Evolutionary conservation across 2,797 vertebrate species (phyloP).

Genomic region (Otolemur crassicaudatus): DNA sequence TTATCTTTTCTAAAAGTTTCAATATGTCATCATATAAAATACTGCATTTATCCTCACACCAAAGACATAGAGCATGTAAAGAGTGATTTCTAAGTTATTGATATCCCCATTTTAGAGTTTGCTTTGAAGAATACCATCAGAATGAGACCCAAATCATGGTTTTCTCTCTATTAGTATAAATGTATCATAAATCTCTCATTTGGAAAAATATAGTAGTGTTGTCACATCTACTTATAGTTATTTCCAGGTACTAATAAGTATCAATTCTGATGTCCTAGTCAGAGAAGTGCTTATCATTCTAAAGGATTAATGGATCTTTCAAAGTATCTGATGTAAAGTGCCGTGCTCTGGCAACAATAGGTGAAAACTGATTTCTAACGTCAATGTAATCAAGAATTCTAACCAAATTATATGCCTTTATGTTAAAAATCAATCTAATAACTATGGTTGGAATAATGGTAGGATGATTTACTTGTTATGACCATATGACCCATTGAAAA

Average conservation of each 20-base stretch:
- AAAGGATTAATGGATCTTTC: not conserved
- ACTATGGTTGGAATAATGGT: not conserved
- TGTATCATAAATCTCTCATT: not conserved
- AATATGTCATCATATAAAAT: not conserved
- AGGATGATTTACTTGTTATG: not conserved
- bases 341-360: not conserved
- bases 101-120: not conserved
- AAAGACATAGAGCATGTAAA: not conserved
- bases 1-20: conserved; percentile 17
- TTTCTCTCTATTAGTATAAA: not conserved
- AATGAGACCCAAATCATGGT: not conserved
- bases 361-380: not conserved
- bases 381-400: not conserved
- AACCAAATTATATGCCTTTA: not conserved
- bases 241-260: not conserved
- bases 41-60: not conserved
- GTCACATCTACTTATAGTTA: not conserved
- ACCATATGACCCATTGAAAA: not conserved
- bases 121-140: not conserved
- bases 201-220: not conserved
- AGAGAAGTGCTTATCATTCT: not conserved
- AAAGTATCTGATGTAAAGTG: not conserved
- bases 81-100: not conserved
- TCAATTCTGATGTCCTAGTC: not conserved
- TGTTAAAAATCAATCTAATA: not conserved